Evolutionary conservation across 2,797 vertebrate genomes (phyloP).

Genomic region (Erethizon dorsatum): DNA sequence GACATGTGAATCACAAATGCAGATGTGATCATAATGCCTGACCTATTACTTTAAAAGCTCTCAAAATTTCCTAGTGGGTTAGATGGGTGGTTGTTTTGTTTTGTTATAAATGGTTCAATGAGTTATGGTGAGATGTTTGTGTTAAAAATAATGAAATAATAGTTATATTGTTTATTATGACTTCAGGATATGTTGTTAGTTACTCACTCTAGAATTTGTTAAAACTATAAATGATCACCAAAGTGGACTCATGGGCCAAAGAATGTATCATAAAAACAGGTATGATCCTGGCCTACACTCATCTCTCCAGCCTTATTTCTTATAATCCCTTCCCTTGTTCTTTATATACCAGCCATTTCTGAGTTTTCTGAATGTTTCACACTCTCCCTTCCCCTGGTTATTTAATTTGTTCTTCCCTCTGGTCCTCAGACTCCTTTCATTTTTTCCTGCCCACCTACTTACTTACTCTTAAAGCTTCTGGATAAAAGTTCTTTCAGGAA

Average conservation of each 20-base stretch:
- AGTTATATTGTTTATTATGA: not conserved
- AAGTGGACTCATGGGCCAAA: not conserved
- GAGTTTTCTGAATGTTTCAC: not conserved
- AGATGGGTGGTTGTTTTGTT: not conserved
- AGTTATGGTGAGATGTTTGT: not conserved
- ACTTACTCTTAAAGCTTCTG: constrained; percentile 23
- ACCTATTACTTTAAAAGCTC: not conserved
- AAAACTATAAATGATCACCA: not conserved
- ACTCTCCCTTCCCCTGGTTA: not conserved
- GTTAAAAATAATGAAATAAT: not conserved
- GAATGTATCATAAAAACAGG: not conserved
- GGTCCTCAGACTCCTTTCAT: not conserved
- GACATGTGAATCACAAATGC: not conserved
- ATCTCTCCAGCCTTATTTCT: not conserved
- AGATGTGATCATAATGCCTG: not conserved
- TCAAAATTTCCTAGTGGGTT: not conserved
- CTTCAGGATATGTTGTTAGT: not conserved
- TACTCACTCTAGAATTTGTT: not conserved
- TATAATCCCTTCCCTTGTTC: not conserved
- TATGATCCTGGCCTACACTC: no score
- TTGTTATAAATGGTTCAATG: not conserved
- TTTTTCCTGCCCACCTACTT: not conserved
- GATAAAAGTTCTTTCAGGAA: constrained; percentile 7
- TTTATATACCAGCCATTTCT: not conserved
- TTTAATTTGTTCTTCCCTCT: not conserved